phyloP scores from a whole-genome alignment of 2,113 vertebrate species.

The Myrmophylax atrothorax region DNA sequence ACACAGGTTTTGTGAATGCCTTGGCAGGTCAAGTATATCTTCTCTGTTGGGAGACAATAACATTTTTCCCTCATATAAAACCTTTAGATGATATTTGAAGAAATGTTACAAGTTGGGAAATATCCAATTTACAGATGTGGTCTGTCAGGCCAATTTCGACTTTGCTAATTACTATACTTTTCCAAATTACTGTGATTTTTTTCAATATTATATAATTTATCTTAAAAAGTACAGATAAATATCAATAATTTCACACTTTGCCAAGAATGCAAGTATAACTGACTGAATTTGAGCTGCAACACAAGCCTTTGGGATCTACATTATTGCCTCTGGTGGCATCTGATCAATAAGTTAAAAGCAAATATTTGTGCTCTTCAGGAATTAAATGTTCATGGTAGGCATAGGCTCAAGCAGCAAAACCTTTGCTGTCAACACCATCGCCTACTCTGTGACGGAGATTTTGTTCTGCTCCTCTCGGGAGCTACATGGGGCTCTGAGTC shows the following conservation, averaged over 20 bases:
- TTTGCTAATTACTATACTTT: neutral
- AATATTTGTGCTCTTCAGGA: neutral
- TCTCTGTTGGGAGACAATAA: neutral
- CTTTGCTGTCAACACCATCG: fast-evolving
- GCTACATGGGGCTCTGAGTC: neutral
- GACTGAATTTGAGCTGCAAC: neutral
- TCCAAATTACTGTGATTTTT: neutral
- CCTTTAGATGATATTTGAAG: neutral
- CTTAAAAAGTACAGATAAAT: neutral
- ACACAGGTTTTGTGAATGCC: neutral
- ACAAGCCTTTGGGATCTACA: neutral
- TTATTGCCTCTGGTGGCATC: neutral
- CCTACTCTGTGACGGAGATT: neutral
- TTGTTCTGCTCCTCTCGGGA: neutral
- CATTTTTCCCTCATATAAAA: neutral
- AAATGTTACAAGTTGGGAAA: neutral
- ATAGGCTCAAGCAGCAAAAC: neutral
- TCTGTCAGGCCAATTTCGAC: neutral
- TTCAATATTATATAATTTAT: neutral
- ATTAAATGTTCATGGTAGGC: neutral
- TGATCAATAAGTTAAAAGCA: neutral
- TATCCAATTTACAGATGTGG: neutral
- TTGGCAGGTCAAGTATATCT: neutral
- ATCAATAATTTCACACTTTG: neutral
- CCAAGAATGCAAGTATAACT: neutral